Evolutionary conservation across 2,797 vertebrate species (phyloP).

Genomic region (Artibeus jamaicensis): DNA sequence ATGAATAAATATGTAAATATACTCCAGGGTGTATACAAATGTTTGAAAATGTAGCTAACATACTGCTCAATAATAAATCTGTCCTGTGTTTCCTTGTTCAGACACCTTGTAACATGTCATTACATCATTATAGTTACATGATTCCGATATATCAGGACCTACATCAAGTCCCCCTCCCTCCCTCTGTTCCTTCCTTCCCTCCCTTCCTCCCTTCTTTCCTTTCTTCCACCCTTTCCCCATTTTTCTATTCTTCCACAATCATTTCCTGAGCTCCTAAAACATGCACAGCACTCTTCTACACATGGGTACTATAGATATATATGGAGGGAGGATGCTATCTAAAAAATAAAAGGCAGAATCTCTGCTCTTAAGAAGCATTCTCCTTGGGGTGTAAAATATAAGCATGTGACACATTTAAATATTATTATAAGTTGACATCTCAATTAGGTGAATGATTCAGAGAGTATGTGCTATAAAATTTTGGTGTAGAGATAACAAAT

Average conservation of each 20-base stretch:
- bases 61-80: not conserved
- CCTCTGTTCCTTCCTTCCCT: not conserved
- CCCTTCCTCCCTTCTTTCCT: not conserved
- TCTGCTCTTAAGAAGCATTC: not conserved
- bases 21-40: not conserved
- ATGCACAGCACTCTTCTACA: not conserved
- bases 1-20: not conserved
- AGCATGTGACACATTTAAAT: constrained; percentile 32
- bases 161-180: not conserved
- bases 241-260: not conserved
- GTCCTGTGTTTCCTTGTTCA: not conserved
- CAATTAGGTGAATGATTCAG: constrained; percentile 11
- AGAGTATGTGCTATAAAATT: constrained; percentile 31
- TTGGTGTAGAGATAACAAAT: not conserved
- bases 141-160: not conserved
- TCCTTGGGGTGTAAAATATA: not conserved
- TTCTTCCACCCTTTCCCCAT: not conserved
- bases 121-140: not conserved
- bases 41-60: constrained; percentile 13
- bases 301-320: not conserved
- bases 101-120: not conserved
- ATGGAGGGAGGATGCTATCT: not conserved
- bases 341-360: not conserved
- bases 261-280: not conserved
- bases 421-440: not conserved